Base-by-base conservation (phyloP, 2,888 invertebrate genomes). In the Priocnemis perturbator region DNA sequence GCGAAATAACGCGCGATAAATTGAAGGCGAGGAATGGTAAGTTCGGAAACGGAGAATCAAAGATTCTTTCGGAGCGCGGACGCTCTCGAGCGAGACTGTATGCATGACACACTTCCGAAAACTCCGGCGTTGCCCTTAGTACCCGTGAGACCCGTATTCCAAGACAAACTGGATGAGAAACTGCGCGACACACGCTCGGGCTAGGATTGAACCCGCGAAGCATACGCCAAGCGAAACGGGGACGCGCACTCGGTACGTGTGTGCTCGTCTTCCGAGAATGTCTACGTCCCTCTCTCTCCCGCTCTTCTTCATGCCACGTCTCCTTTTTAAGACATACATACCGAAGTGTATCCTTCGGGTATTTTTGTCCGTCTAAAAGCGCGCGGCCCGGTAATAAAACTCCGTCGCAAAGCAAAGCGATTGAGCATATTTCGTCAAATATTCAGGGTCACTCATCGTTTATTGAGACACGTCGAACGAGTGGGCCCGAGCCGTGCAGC, bases 101-200 rank as follows among this genome's bases (percentile, higher is more conserved):
- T 64, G 60, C 69, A 53, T 50, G 69, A 66, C 61, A 69, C 47
- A 64, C 56, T 69, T 71, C 62, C 37, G 47, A 56, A 19, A 60
- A 65, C 65, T 60, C 50, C 52, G 37, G 48, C 47, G 60, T 57
- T 45, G 37, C 59, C 55, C 19, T 59, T 20, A 56, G 45, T 26
- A 69, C 64, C 19, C 60, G 50, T 60, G 57, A 71, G 69, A 69
- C 71, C 60, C 60, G 68, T 57, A 68, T 67, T 64, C 58, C 64
- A 44, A 60, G 45, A 56, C 58, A 67, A 62, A 62, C 70, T 64
- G 44, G 69, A 69, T 66, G 69, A 59, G 52, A 74, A 72, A 65
- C 62, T 65, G 60, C 57, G 52, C 57, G 50, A 19, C 50, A 65
- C 63, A 59, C 66, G 64, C 30, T 52, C 56, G 52, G 71, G 60